Evolutionary conservation across 2,888 invertebrate species (phyloP).

Genomic region (Eupithecia abbreviata): DNA sequence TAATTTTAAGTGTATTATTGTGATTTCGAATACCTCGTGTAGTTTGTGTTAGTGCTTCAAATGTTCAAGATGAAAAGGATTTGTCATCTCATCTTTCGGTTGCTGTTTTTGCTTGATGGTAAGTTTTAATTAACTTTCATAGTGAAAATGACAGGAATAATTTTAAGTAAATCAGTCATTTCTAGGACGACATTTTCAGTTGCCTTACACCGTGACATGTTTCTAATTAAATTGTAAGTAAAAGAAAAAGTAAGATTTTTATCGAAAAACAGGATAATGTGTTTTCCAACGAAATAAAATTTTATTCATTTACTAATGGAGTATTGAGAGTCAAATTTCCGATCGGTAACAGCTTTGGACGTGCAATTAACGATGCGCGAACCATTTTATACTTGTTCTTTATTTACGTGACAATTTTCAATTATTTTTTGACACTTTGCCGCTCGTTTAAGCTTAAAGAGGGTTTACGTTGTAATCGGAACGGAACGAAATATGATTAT

Average conservation of each 20-base stretch:
- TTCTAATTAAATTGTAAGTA: neutral
- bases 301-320: conserved; percentile 24
- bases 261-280: neutral
- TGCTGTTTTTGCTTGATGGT: conserved; percentile 77
- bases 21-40: conserved; percentile 34
- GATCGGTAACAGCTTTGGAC: conserved; percentile 29
- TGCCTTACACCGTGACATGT: neutral
- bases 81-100: conserved; percentile 72
- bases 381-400: neutral
- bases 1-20: conserved; percentile 34
- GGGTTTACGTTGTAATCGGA: neutral
- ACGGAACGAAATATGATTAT: neutral
- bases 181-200: neutral
- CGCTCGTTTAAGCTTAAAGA: neutral
- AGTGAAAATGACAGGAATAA: neutral
- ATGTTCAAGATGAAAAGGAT: conserved; percentile 78
- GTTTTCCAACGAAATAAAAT: neutral
- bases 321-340: conserved; percentile 39
- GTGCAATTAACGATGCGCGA: conserved; percentile 31
- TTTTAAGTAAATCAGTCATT: neutral
- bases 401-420: conserved; percentile 8
- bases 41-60: conserved; percentile 46
- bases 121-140: conserved; percentile 42
- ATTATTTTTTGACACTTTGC: conserved; percentile 15
- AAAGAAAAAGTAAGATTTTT: conserved; percentile 6